Percentiles rank a stretch among this genome's conserved stretches.
Conservation (phyloP, 2,113 vertebrate genomes). For the Chloroceryle aenea region DNA sequence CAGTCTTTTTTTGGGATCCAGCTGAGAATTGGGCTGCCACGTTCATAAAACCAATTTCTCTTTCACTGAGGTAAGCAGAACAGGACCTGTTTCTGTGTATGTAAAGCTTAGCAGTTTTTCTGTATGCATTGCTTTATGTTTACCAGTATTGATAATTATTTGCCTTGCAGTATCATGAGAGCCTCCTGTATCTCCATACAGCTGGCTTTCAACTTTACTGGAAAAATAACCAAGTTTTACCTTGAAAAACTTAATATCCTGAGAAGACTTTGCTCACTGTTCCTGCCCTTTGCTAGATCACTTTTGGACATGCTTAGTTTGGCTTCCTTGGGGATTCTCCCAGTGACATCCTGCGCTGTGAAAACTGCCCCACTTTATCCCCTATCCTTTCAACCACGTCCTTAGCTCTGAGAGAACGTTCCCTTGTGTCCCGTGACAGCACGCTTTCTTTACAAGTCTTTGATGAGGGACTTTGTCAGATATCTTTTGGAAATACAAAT, state of each 20-base stretch:
- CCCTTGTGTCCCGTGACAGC: background rate
- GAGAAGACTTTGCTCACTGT: background rate
- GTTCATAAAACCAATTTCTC: background rate
- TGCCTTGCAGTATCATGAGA: background rate
- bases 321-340: background rate
- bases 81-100: background rate
- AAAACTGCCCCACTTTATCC: background rate
- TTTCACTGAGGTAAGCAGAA: background rate
- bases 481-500: constrained; percentile 18
- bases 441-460: constrained; percentile 3
- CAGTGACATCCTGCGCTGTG: background rate
- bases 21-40: background rate
- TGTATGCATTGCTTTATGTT: background rate
- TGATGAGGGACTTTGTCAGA: background rate
- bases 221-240: background rate
- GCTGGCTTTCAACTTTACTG: background rate
- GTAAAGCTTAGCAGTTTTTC: background rate
- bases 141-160: background rate
- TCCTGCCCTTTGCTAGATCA: background rate
- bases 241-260: background rate
- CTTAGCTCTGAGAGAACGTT: background rate
- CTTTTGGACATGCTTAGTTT: background rate
- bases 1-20: background rate
- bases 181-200: background rate
- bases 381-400: background rate